phyloP scores from a whole-genome alignment of 2,113 vertebrate species.

The Atherinomorus stipes region DNA sequence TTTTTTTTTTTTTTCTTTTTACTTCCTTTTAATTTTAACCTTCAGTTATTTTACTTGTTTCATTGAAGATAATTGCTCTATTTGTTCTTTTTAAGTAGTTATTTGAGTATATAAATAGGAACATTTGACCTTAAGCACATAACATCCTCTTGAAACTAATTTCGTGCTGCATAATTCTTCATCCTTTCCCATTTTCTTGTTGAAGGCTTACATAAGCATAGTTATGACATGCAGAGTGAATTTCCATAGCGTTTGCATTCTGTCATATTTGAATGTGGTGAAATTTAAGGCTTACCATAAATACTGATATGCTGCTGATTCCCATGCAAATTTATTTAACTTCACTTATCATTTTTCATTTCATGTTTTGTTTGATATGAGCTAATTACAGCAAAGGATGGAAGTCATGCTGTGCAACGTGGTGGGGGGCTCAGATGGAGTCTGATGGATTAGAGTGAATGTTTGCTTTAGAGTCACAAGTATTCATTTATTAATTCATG shows the following conservation, averaged over 20 bases:
- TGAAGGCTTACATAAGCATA: neutral
- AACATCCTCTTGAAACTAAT: constrained; percentile 1
- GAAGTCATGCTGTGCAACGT: constrained; percentile 59
- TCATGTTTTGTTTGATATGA: constrained; percentile 73
- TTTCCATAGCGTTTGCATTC: constrained; percentile 10
- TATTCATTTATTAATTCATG: constrained; percentile 75
- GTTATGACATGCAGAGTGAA: constrained; percentile 4
- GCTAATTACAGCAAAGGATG: constrained; percentile 77
- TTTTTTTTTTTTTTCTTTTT: neutral
- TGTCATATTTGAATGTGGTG: constrained; percentile 27
- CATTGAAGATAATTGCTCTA: neutral
- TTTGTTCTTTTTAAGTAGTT: neutral
- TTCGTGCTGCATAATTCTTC: constrained; percentile 8
- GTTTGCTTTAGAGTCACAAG: constrained; percentile 74
- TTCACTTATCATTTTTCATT: constrained; percentile 59
- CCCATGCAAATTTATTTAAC: constrained; percentile 50
- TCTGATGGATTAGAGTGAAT: constrained; percentile 76
- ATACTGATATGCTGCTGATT: constrained; percentile 21
- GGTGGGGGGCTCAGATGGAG: constrained; percentile 73
- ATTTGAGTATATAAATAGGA: neutral
- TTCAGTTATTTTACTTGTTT: neutral
- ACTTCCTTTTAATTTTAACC: neutral
- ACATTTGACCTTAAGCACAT: neutral
- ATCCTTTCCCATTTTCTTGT: no score
- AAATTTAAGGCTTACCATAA: constrained; percentile 23